phyloP scores from a whole-genome alignment of 1,140 invertebrate species.

The Drosophila sturtevanti region DNA sequence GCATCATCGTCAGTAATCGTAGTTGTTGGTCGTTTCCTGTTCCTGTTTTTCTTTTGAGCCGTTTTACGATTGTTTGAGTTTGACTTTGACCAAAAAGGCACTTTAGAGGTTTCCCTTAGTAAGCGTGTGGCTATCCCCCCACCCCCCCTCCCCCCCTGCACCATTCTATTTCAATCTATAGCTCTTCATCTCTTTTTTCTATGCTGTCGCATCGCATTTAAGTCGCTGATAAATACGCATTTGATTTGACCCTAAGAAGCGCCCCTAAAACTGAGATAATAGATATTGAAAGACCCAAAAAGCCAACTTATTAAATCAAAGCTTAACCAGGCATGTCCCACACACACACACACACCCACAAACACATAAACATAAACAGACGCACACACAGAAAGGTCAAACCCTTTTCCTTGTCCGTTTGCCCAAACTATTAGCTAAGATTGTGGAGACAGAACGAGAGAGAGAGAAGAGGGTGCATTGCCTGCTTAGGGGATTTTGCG shows the following conservation, averaged over 20 bases:
- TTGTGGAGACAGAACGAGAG: background rate
- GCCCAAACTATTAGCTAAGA: conserved; percentile 70
- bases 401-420: conserved; percentile 53
- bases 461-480: background rate
- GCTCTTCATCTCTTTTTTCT: background rate
- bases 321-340: conserved; percentile 37
- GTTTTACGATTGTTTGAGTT: conserved; percentile 67
- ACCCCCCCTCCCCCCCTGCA: background rate
- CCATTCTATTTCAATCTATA: background rate
- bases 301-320: conserved; percentile 72
- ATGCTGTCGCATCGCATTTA: conserved; percentile 54
- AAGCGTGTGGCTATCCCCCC: conserved; percentile 56
- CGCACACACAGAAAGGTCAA: background rate
- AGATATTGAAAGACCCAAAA: conserved; percentile 60
- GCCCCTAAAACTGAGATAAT: conserved; percentile 56
- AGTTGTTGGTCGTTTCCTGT: conserved; percentile 65
- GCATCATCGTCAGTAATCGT: background rate
- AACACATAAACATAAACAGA: background rate
- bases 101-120: conserved; percentile 56
- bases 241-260: conserved; percentile 43
- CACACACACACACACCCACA: background rate
- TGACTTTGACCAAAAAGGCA: conserved; percentile 64
- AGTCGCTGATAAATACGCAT: conserved; percentile 74
- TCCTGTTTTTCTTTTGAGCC: conserved; percentile 61
- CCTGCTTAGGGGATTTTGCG: conserved; percentile 54